phyloP scores from a whole-genome alignment of 2,888 invertebrate genomes.

The Penaeus monodon region DNA sequence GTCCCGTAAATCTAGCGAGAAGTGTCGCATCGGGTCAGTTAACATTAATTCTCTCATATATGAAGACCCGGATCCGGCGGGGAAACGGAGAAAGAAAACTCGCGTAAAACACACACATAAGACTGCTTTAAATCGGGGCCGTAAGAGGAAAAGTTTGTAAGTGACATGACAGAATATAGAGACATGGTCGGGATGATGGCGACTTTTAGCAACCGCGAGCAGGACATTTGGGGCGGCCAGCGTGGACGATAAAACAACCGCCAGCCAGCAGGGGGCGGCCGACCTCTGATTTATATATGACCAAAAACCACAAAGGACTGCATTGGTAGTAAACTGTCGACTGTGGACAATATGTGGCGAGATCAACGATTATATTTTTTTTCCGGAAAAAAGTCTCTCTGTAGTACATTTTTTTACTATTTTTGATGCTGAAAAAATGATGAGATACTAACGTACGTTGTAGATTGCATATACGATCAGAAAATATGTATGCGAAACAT shows the following conservation, averaged over 20 bases:
- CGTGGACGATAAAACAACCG: slow-evolving; percentile 45
- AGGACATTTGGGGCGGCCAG: slow-evolving; percentile 36
- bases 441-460: too few species aligned
- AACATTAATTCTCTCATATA: slow-evolving; percentile 36
- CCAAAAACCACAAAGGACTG: slow-evolving; percentile 51
- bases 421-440: background rate
- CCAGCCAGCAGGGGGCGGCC: slow-evolving; percentile 35
- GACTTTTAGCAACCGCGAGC: slow-evolving; percentile 30
- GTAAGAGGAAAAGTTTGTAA: too few species aligned
- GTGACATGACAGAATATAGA: too few species aligned
- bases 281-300: slow-evolving; percentile 50
- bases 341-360: slow-evolving; percentile 10
- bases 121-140: background rate
- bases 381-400: background rate
- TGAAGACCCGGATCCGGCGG: slow-evolving; percentile 2
- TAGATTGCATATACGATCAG: too few species aligned
- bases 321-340: slow-evolving; percentile 44
- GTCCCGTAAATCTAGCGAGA: slow-evolving; percentile 37
- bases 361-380: slow-evolving; percentile 4
- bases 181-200: slow-evolving; percentile 1
- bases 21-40: slow-evolving; percentile 33
- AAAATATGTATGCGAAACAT: too few species aligned
- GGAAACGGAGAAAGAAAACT: background rate
- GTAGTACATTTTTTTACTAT: background rate
- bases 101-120: background rate